Base-by-base conservation (phyloP, 2,888 invertebrate genomes). In the Saturnia japonica region DNA sequence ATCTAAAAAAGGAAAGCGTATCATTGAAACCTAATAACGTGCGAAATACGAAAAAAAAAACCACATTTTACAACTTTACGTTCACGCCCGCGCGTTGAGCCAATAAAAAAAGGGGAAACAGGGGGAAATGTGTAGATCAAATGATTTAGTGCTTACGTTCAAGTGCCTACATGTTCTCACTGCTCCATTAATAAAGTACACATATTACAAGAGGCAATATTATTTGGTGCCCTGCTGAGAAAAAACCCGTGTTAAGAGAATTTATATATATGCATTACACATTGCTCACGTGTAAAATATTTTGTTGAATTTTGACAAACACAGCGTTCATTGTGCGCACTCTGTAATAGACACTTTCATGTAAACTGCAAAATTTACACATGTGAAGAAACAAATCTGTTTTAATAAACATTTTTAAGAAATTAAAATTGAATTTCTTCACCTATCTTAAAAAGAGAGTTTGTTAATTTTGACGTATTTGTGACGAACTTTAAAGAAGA, bases 101-200 rank as follows among this genome's bases (percentile, higher is more conserved):
- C 73, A 77, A 79, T 80, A 76, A 79, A 76, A 78, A 75, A 77
- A 71, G 71, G 72, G 72, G 68, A 70, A 66, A 71, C 66, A 70
- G 72, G 64, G 71, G 69, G 76, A 78, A 80, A 76, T 78, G 78
- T 76, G 72, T 72, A 76, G 76, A 80, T 76, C 74, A 75, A 82
- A 82, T 81, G 81, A 78, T 81, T 81, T 81, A 82, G 80, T 80
- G 80, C 81, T 82, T 77, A 75, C 75, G 74, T 73, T 75, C 71
- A 81, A 81, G 82, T 79, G 77, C 77, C 67, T 72, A 76, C 74
- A 68, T 70, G 71, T 69, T 72, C 70, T 71, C 72, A 68, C 72
- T 72, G 76, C 76, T 77, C 82, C 85, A 86, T 86, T 87, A 85
- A 85, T 85, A 85, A 84, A 85, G 78, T 74, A 85, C 79, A 84